Conservation (phyloP, 2,888 invertebrate species). For the Seira ritae region DNA sequence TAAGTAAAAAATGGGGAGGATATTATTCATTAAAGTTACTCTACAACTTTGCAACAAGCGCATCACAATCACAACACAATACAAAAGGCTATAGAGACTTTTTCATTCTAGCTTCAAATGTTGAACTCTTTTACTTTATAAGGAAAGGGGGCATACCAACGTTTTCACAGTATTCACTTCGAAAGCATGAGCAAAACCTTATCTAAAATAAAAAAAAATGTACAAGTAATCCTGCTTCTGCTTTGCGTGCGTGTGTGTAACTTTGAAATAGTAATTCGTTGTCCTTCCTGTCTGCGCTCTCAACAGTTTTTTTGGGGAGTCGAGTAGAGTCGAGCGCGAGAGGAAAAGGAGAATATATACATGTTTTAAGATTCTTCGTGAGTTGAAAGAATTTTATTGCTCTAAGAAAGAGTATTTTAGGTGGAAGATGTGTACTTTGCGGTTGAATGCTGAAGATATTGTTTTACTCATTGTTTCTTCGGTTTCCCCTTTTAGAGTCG, state of each 20-base stretch:
- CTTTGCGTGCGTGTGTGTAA: slow-evolving; percentile 10
- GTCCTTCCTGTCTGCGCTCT: neutral
- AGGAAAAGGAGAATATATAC: neutral
- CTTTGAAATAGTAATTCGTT: neutral
- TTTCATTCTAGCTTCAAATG: neutral
- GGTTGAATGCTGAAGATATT: slow-evolving; percentile 9
- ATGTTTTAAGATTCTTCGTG: neutral
- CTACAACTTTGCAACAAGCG: slow-evolving; percentile 18
- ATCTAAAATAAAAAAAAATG: slow-evolving; percentile 13
- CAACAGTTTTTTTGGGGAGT: too few relatives aligned
- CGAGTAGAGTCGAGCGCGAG: neutral
- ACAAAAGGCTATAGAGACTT: too few relatives aligned
- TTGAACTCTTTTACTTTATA: neutral
- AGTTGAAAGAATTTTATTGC: slow-evolving; percentile 18
- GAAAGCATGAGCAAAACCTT: neutral
- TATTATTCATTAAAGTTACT: slow-evolving; percentile 29
- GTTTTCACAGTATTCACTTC: neutral
- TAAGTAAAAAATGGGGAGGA: slow-evolving; percentile 7
- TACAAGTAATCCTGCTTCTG: slow-evolving; percentile 12
- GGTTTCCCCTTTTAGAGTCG: neutral
- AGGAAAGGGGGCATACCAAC: neutral
- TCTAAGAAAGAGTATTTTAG: slow-evolving; percentile 13
- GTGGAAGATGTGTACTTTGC: slow-evolving; percentile 15
- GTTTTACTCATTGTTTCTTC: slow-evolving; percentile 3
- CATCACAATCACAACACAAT: too few relatives aligned